Evolutionary conservation across 2,113 vertebrate species (phyloP).

Genomic region (Percopsis transmontana): DNA sequence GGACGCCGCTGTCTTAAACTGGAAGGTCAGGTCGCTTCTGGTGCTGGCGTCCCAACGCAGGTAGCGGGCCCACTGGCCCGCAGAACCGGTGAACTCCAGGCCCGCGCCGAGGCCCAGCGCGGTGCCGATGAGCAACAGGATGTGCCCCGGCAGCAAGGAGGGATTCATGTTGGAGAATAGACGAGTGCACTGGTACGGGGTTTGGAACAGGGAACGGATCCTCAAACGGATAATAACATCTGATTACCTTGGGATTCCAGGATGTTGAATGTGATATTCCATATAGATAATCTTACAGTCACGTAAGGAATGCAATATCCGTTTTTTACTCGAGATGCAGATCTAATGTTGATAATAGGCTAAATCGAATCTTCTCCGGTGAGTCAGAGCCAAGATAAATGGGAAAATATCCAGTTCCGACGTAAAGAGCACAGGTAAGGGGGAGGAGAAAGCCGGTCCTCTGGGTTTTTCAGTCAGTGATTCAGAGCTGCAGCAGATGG

Average conservation of each 20-base stretch:
- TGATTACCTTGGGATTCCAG: constrained; percentile 43
- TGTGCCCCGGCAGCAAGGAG: constrained; percentile 78
- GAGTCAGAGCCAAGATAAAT: constrained; percentile 24
- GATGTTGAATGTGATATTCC: constrained; percentile 57
- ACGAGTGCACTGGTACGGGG: constrained; percentile 3
- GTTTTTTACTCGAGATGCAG: constrained; percentile 15
- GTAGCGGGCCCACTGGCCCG: constrained; percentile 95
- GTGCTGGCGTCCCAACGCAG: constrained; percentile 96
- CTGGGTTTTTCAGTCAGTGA: constrained; percentile 46
- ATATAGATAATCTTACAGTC: constrained; percentile 49
- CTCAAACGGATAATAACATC: constrained; percentile 60
- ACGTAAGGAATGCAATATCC: constrained; percentile 41
- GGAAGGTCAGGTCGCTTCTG: constrained; percentile 92
- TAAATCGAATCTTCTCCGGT: constrained; percentile 41
- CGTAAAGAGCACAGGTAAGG: constrained; percentile 23
- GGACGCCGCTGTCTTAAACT: constrained; percentile 91
- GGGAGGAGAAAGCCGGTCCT: constrained; percentile 21
- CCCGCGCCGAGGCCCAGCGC: constrained; percentile 83
- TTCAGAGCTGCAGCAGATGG: constrained; percentile 47
- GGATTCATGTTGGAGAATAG: constrained; percentile 80
- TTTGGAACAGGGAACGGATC: constrained; percentile 41
- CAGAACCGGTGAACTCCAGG: constrained; percentile 92
- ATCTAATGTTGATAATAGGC: constrained; percentile 47
- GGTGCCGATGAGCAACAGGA: constrained; percentile 84
- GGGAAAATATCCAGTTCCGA: constrained; percentile 56